phyloP scores from a whole-genome alignment of 2,113 vertebrate genomes.

The Catharus fuscescens region DNA sequence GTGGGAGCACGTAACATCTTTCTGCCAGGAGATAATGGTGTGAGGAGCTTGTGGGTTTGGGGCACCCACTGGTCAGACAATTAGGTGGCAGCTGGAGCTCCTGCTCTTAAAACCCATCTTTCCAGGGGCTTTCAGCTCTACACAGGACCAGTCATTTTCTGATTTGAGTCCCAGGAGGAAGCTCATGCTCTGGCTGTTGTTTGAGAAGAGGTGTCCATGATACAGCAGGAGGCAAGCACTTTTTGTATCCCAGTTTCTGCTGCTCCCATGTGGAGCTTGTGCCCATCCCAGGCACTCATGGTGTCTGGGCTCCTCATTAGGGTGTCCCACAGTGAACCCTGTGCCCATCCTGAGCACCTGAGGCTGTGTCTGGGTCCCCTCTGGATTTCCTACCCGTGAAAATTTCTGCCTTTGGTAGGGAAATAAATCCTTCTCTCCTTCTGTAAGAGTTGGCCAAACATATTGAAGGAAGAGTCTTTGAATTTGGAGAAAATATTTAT shows the following conservation, averaged over 20 bases:
- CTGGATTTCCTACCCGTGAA: background rate
- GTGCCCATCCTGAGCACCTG: background rate
- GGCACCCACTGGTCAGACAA: background rate
- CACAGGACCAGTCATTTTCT: background rate
- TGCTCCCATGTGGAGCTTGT: background rate
- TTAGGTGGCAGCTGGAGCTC: background rate
- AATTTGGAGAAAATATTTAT: background rate
- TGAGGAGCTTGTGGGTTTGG: background rate
- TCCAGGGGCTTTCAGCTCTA: background rate
- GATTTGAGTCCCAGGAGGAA: background rate
- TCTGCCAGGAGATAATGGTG: background rate
- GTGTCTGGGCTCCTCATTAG: background rate
- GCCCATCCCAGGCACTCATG: background rate
- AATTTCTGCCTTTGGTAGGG: background rate
- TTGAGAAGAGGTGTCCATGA: background rate
- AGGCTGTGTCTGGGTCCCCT: background rate
- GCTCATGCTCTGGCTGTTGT: background rate
- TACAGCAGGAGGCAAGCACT: accelerated
- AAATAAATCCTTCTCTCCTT: background rate
- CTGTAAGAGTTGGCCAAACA: background rate
- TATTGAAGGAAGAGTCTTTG: background rate
- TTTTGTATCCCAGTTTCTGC: background rate
- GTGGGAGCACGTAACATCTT: background rate
- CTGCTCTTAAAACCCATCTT: conserved; percentile 22
- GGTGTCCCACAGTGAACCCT: background rate